Percentiles rank a stretch among this genome's conserved stretches.
Evolutionary conservation across 1,140 invertebrate species (phyloP).

Genomic region (Drusus annulatus): DNA sequence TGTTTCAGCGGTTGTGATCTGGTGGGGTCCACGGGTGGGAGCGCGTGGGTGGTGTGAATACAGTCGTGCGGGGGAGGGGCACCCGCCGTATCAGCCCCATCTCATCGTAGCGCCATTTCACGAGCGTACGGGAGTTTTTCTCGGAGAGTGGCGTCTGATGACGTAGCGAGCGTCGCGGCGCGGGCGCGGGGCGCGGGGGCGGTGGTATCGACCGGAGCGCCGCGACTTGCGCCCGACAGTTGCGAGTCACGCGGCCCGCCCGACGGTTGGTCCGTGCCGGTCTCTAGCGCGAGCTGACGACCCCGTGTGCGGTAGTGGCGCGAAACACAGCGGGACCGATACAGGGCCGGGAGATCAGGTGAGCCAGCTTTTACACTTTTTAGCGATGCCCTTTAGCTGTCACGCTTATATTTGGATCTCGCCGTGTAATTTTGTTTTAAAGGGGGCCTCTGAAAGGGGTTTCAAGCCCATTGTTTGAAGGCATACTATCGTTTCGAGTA

Average conservation of each 20-base stretch:
- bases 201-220: slow-evolving; percentile 37
- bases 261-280: slow-evolving; percentile 20
- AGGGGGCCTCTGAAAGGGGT: neutral
- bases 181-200: slow-evolving; percentile 3
- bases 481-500: slow-evolving; percentile 24
- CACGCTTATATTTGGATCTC: too few relatives aligned
- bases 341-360: slow-evolving; percentile 35
- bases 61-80: neutral
- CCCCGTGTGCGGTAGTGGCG: slow-evolving; percentile 41
- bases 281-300: slow-evolving; percentile 15
- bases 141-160: slow-evolving; percentile 46
- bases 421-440: too few relatives aligned
- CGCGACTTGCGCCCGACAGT: slow-evolving; percentile 41
- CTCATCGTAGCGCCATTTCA: slow-evolving; percentile 46
- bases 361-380: neutral
- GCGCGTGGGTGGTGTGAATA: neutral
- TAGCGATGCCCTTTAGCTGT: too few relatives aligned
- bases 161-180: slow-evolving; percentile 37
- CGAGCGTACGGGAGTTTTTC: slow-evolving; percentile 46
- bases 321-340: slow-evolving; percentile 39
- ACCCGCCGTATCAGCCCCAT: slow-evolving; percentile 33
- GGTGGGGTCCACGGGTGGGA: neutral
- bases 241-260: slow-evolving; percentile 41
- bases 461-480: slow-evolving; percentile 35
- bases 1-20: slow-evolving; percentile 28